These are phyloP conservation scores for Borostomias antarcticus DNA, from an alignment of 2,797 vertebrate species.

Conservation along the genomic window DNA sequence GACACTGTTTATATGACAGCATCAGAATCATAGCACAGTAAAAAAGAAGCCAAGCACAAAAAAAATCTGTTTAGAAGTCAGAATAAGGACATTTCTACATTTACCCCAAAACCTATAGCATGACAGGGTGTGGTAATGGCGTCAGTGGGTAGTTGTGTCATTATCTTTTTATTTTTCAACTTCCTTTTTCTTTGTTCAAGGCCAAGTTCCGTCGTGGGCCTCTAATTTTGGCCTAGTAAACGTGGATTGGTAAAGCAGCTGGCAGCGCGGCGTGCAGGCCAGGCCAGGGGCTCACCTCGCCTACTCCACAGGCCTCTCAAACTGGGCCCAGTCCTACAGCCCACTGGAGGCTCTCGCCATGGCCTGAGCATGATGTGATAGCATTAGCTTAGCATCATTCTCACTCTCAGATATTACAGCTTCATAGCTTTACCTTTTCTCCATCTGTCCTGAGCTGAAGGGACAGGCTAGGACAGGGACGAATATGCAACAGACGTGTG, in stretches of 20 bases:
- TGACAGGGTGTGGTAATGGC: slow-evolving; percentile 52
- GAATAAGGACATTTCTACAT: slow-evolving; percentile 23
- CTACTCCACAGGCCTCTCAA: not conserved
- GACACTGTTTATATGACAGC: slow-evolving; percentile 27
- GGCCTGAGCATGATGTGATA: not conserved
- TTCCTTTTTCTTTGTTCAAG: slow-evolving; percentile 52
- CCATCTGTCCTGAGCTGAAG: not conserved
- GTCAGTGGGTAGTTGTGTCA: slow-evolving; percentile 46
- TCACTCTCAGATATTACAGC: not conserved
- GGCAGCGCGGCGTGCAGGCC: slow-evolving; percentile 43
- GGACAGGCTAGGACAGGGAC: too few species aligned
- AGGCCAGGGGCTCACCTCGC: slow-evolving; percentile 33
- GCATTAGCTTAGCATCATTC: not conserved
- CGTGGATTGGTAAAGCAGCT: slow-evolving; percentile 65
- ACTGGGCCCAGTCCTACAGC: not conserved
- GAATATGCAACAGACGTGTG: too few species aligned
- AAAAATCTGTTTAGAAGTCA: slow-evolving; percentile 20
- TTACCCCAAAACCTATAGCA: slow-evolving; percentile 41
- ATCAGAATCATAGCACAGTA: not conserved
- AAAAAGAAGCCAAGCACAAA: not conserved
- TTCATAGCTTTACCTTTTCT: not conserved
- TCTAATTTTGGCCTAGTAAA: slow-evolving; percentile 73
- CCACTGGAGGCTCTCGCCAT: not conserved
- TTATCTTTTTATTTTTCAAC: slow-evolving; percentile 46
- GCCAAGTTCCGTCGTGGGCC: slow-evolving; percentile 62